Evolutionary conservation across 2,888 invertebrate genomes (phyloP), one percentile per base, ranked within the genome.

Genomic region (Clunio marinus): DNA sequence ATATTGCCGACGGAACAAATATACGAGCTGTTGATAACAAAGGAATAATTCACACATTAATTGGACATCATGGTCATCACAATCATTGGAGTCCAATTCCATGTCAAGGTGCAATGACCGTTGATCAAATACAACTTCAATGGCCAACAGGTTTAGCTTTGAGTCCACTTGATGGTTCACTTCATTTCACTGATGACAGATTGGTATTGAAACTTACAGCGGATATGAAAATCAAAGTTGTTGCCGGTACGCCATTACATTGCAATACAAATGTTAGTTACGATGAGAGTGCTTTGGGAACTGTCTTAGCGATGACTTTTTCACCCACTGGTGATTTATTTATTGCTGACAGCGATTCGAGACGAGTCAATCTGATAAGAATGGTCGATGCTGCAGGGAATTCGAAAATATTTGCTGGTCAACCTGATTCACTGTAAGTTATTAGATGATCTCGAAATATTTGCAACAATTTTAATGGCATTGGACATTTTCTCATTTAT

Each of bases 91-190:
- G 91, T 72, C 95, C 94, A 1, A 91, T 95, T 24, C 95, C 96
- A 1, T 96, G 96, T 76, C 85, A 87, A 32, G 92, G 92, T 65
- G 92, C 93, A 1, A 86, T 94, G 72, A 85, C 91, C 71, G 90
- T 93, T 2, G 88, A 88, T 73, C 88, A 91, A 81, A 91, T 96
- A 1, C 94, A 95, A 76, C 82, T 97, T 13, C 93, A 95, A 75
- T 99, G 98, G 98, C 98, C 99, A 1, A 96, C 96, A n/a, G 93
- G 95, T 24, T 81, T 99, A 70, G 90, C 96, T 0, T 81, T 98
- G 60, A 96, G 96, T 75, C 96, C 96, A 0, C 81, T 97, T 17
- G 97, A 98, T 76, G 95, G 95, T 63, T 89, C 93, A 0, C 81
- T 99, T 7, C 94, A 97, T 77, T 95, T 99, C 74, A 92, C 98